Evolutionary conservation across 2,888 invertebrate species (phyloP).

Genomic region (Junonia oenone): DNA sequence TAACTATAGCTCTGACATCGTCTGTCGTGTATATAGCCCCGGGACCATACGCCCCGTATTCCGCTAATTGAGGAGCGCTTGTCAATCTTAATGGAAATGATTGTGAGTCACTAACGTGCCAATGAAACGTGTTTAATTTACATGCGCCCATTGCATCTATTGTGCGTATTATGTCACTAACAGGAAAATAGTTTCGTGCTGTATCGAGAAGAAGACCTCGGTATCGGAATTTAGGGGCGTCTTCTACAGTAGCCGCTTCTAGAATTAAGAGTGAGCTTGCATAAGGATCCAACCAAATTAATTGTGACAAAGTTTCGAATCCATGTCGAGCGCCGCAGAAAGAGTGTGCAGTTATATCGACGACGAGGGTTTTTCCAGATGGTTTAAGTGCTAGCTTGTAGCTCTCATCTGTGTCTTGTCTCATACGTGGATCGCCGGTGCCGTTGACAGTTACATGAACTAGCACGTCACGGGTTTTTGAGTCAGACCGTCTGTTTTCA

Average conservation of each 20-base stretch:
- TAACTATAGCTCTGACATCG: constrained; percentile 85
- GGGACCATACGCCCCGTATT: constrained; percentile 92
- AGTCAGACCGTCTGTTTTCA: constrained; percentile 31
- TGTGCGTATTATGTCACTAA: constrained; percentile 84
- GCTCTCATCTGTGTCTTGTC: constrained; percentile 85
- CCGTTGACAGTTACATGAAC: constrained; percentile 78
- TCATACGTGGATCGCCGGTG: constrained; percentile 76
- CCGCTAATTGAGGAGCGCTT: constrained; percentile 87
- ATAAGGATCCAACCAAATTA: constrained; percentile 88
- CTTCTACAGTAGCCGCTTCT: constrained; percentile 83
- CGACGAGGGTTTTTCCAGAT: constrained; percentile 71
- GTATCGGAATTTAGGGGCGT: constrained; percentile 87
- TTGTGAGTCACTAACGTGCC: constrained; percentile 95
- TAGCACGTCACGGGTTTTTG: constrained; percentile 44
- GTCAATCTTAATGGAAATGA: constrained; percentile 92
- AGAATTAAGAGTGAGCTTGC: constrained; percentile 81
- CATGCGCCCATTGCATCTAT: constrained; percentile 93
- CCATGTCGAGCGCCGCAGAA: constrained; percentile 90
- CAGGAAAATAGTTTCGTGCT: constrained; percentile 91
- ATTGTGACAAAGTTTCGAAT: constrained; percentile 87
- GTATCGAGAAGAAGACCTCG: constrained; percentile 95
- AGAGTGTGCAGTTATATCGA: constrained; percentile 82
- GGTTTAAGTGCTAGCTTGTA: constrained; percentile 82
- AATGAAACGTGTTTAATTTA: constrained; percentile 95
- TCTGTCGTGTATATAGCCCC: constrained; percentile 86